Evolutionary conservation across 2,888 invertebrate species (phyloP).

Genomic region (Heliothis peltigera): DNA sequence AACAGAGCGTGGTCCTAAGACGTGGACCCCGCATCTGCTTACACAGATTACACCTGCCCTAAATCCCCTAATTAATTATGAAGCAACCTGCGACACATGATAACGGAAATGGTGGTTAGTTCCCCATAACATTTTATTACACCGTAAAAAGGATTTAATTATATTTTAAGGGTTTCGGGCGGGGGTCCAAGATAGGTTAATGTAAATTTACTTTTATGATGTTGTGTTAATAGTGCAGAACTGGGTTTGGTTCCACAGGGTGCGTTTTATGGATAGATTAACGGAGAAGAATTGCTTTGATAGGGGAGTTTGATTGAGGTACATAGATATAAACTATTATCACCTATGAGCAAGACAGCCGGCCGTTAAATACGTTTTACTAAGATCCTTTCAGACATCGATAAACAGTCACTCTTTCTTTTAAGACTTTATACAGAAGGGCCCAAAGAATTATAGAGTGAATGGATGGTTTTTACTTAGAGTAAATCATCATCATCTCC

Average conservation of each 20-base stretch:
- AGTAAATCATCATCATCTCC: no score
- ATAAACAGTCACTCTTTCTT: no score
- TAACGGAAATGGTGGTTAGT: conserved; percentile 67
- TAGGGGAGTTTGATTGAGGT: conserved; percentile 45
- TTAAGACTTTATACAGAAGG: no score
- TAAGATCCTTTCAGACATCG: not conserved
- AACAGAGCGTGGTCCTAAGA: conserved; percentile 17
- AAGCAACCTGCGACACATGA: conserved; percentile 67
- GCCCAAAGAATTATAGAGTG: no score
- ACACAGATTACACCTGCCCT: conserved; percentile 59
- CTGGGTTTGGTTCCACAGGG: conserved; percentile 49
- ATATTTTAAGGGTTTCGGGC: conserved; percentile 61
- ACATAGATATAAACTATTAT: not conserved
- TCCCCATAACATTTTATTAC: conserved; percentile 66
- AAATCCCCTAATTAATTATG: conserved; percentile 69
- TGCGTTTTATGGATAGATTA: conserved; percentile 54
- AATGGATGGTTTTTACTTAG: no score
- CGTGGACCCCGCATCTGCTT: conserved; percentile 55
- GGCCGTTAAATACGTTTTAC: conserved; percentile 8
- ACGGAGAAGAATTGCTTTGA: conserved; percentile 37
- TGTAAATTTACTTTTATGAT: conserved; percentile 64
- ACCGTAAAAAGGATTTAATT: conserved; percentile 69
- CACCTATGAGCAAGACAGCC: conserved; percentile 4
- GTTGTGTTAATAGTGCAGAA: conserved; percentile 61
- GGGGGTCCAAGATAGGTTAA: conserved; percentile 58